Conservation (phyloP, 2,888 invertebrate species). For the Ephialtes manifestator region DNA sequence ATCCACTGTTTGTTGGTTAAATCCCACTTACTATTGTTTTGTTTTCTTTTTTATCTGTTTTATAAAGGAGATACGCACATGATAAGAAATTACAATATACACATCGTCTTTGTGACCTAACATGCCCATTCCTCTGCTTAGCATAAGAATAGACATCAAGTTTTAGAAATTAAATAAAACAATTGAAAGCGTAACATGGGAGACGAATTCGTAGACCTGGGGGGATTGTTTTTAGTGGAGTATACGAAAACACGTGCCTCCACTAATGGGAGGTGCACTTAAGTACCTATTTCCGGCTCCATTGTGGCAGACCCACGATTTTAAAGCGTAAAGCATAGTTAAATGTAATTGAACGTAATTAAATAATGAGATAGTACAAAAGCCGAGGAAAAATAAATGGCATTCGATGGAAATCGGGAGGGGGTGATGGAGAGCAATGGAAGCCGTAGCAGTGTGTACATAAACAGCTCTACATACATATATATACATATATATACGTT, state of each 20-base stretch:
- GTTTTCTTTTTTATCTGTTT: background rate
- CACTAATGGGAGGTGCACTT: slow-evolving; percentile 2
- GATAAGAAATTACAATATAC: background rate
- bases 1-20: background rate
- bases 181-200: background rate
- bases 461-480: slow-evolving; percentile 18
- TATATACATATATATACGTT: slow-evolving; percentile 22
- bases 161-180: background rate
- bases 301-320: slow-evolving; percentile 3
- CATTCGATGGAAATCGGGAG: slow-evolving; percentile 45
- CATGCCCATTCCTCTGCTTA: no score
- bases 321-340: slow-evolving; percentile 28
- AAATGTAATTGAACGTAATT: slow-evolving; percentile 46
- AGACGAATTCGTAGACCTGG: background rate
- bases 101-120: no score
- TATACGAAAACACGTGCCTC: slow-evolving; percentile 8
- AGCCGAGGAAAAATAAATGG: background rate
- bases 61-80: background rate
- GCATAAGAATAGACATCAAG: no score
- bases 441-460: slow-evolving; percentile 61
- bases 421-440: slow-evolving; percentile 64
- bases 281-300: background rate
- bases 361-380: slow-evolving; percentile 27
- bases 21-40: background rate
- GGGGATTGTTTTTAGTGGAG: background rate